Evolutionary conservation across 2,888 invertebrate genomes (phyloP), one percentile per base, ranked within the genome.

Genomic region (Apotomis betuletana): DNA sequence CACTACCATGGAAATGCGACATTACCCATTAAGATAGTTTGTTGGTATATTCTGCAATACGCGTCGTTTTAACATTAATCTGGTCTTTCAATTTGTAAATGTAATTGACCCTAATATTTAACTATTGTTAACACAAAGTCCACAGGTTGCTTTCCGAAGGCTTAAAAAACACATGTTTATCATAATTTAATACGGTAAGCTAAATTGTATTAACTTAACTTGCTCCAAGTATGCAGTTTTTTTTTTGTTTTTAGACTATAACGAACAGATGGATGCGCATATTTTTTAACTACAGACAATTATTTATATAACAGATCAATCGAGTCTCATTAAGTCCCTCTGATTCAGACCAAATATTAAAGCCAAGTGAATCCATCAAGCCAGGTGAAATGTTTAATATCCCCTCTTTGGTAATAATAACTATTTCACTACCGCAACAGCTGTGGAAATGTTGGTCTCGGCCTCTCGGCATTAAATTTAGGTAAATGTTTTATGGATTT

Each of bases 401-500:
- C n/a, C 51, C 27, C 27, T 46, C 62, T 51, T 27, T 63, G 10
- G 6, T 49, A 52, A 54, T 54, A 52, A 63, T 27, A 51, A 27
- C 36, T 36, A 63, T 12, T 63, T 63, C 12, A 63, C 36, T 13
- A 27, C 38, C 62, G 38, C 8, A 52, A 54, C 63, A 63, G 52
- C 63, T 63, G 63, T 63, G 54, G 36, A 4, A 49, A 27, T 9
- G 51, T 51, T 63, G 49, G 49, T 61, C 49, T 49, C 10, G 5
- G 27, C 4, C 27, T 41, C 41, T 41, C 6, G 15, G 52, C 54
- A 41, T 38, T 1, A 9, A 52, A 63, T 41, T 63, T 63, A 41
- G 49, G 49, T 49, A 9, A 63, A 52, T 38, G 41, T 52, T 63
- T 52, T 52, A 54, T 41, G 52, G 36, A 13, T 38, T n/a, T 6